A percentile compares a stretch with the other conserved stretches of the same genome.
These are phyloP conservation scores for Plotosus lineatus DNA, from an alignment of 2,113 vertebrate genomes.

Conservation along the genomic window DNA sequence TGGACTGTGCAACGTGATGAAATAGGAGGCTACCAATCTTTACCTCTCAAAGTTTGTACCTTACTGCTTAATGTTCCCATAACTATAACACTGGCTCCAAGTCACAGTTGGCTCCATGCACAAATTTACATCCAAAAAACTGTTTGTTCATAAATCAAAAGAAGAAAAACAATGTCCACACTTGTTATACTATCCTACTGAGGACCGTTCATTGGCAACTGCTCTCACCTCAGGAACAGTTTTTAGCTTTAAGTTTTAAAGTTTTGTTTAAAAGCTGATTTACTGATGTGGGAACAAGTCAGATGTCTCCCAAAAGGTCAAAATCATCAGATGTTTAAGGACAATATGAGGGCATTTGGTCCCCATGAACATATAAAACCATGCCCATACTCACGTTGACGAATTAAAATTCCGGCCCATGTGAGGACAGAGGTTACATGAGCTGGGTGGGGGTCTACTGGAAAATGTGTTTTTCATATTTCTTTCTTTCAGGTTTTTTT, in stretches of 20 bases:
- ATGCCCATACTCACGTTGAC: background rate
- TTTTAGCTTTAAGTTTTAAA: background rate
- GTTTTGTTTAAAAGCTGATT: background rate
- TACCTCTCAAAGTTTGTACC: background rate
- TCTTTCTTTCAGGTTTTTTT: slow-evolving; percentile 16
- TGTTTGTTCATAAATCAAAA: background rate
- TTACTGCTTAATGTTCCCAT: slow-evolving; percentile 6
- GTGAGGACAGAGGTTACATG: slow-evolving; percentile 63
- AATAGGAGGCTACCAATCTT: slow-evolving; percentile 14
- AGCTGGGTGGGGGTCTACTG: slow-evolving; percentile 75
- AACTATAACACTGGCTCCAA: background rate
- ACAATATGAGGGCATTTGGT: background rate
- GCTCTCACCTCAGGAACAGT: background rate
- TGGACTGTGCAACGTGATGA: background rate
- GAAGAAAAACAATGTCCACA: too few species aligned
- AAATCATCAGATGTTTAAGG: background rate
- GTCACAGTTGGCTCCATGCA: background rate
- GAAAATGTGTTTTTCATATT: slow-evolving; percentile 79
- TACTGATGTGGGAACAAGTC: background rate
- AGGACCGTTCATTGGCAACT: background rate
- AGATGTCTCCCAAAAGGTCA: background rate
- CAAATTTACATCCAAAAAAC: background rate
- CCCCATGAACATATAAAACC: background rate
- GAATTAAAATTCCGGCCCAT: slow-evolving; percentile 36
- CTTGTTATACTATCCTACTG: background rate